Evolutionary conservation across 2,888 invertebrate genomes (phyloP).

Genomic region (Zygogramma bicolorata): DNA sequence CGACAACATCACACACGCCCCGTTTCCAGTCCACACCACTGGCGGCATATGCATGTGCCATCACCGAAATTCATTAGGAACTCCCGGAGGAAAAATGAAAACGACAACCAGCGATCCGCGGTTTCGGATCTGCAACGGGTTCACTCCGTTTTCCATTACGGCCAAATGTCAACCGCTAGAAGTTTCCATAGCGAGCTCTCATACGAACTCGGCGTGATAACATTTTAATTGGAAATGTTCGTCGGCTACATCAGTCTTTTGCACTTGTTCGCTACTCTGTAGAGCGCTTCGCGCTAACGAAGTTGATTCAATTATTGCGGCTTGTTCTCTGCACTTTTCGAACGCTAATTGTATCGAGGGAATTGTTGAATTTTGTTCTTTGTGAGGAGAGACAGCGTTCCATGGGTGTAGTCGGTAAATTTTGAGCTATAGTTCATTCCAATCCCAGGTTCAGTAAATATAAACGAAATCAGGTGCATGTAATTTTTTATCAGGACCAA

Average conservation of each 20-base stretch:
- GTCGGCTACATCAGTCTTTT: conserved; percentile 14
- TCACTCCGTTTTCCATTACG: conserved; percentile 17
- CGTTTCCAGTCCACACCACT: too few species aligned
- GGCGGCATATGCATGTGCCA: too few species aligned
- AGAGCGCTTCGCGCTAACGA: not conserved
- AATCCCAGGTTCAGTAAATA: too few species aligned
- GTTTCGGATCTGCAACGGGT: not conserved
- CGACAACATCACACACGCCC: too few species aligned
- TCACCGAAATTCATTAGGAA: not conserved
- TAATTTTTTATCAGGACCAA: too few species aligned
- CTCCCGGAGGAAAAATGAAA: not conserved
- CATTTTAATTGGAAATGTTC: conserved; percentile 34
- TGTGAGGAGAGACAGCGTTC: not conserved
- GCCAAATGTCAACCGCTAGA: conserved; percentile 38
- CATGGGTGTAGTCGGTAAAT: not conserved
- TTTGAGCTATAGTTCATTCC: too few species aligned
- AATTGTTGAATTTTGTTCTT: not conserved
- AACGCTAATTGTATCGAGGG: conserved; percentile 10
- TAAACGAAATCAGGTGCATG: too few species aligned
- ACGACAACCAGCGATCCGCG: not conserved
- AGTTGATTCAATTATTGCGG: not conserved
- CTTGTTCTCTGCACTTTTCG: conserved; percentile 1
- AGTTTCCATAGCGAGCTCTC: conserved; percentile 25
- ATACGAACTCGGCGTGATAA: conserved; percentile 29
- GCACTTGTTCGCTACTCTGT: conserved; percentile 3